These are phyloP conservation scores for Ligdia adustata DNA, from an alignment of 2,888 invertebrate genomes.

Conservation along the genomic window DNA sequence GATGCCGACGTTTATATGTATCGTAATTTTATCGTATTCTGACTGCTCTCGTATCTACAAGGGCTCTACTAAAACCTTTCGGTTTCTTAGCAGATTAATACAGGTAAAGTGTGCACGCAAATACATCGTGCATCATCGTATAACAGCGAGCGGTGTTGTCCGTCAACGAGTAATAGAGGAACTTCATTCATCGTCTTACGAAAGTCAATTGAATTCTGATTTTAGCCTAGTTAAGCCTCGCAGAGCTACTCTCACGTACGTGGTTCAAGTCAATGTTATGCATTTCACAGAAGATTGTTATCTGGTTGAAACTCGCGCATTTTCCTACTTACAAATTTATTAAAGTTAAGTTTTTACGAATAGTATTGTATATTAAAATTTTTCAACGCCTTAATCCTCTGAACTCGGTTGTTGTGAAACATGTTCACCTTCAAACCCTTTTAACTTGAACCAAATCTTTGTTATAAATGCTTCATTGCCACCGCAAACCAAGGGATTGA, in stretches of 20 bases:
- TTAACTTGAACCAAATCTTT: slow-evolving; percentile 15
- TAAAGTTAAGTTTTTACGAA: not conserved
- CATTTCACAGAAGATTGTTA: slow-evolving; percentile 8
- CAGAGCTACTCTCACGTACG: slow-evolving; percentile 48
- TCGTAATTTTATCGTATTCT: no score
- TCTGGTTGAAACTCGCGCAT: not conserved
- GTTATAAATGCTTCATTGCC: slow-evolving; percentile 20
- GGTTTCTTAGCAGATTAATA: slow-evolving; percentile 21
- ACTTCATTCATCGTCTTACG: slow-evolving; percentile 69
- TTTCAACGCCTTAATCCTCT: not conserved
- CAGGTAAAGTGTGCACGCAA: slow-evolving; percentile 21
- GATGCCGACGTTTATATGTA: no score
- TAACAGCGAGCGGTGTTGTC: slow-evolving; percentile 30
- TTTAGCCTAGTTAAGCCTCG: slow-evolving; percentile 60
- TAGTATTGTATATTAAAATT: slow-evolving; percentile 1
- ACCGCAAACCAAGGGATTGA: slow-evolving; percentile 26
- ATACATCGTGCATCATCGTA: slow-evolving; percentile 22
- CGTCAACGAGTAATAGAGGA: slow-evolving; percentile 47
- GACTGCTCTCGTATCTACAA: no score
- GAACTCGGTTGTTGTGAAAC: slow-evolving; percentile 16
- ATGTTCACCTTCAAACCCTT: slow-evolving; percentile 17
- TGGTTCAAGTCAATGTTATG: slow-evolving; percentile 44
- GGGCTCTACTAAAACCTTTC: no score
- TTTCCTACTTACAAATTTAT: not conserved
- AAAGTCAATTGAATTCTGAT: slow-evolving; percentile 73